Conservation (phyloP, 2,797 vertebrate species). For the Setipinna tenuifilis region DNA sequence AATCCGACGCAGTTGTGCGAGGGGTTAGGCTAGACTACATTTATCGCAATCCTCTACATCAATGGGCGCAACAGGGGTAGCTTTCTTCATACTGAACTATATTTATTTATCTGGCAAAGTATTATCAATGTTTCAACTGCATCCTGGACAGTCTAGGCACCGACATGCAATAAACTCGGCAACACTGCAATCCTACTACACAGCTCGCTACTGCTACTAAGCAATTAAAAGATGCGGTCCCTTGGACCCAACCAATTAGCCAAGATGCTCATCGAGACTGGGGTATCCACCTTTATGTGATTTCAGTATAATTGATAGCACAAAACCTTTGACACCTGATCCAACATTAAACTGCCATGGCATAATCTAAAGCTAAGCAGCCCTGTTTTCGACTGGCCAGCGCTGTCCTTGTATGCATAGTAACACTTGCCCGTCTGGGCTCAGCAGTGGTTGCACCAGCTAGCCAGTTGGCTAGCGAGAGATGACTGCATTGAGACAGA, state of each 20-base stretch:
- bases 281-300: background rate
- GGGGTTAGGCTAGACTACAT: background rate
- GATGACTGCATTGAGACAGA: slow-evolving; percentile 32
- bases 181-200: slow-evolving; percentile 14
- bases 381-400: slow-evolving; percentile 8
- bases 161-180: slow-evolving; percentile 11
- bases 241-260: slow-evolving; percentile 3
- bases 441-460: slow-evolving; percentile 21
- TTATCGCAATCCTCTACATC: background rate
- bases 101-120: background rate
- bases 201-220: background rate
- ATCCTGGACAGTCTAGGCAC: background rate
- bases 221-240: slow-evolving; percentile 6
- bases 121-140: background rate
- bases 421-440: background rate
- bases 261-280: background rate
- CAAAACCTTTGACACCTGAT: background rate
- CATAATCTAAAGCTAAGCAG: background rate
- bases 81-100: background rate
- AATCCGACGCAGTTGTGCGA: background rate
- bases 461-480: background rate
- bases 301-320: background rate
- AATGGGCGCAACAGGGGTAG: background rate
- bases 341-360: background rate
- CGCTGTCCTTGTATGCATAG: slow-evolving; percentile 10